phyloP scores from a whole-genome alignment of 2,113 vertebrate genomes.

The Ramphastos sulfuratus region DNA sequence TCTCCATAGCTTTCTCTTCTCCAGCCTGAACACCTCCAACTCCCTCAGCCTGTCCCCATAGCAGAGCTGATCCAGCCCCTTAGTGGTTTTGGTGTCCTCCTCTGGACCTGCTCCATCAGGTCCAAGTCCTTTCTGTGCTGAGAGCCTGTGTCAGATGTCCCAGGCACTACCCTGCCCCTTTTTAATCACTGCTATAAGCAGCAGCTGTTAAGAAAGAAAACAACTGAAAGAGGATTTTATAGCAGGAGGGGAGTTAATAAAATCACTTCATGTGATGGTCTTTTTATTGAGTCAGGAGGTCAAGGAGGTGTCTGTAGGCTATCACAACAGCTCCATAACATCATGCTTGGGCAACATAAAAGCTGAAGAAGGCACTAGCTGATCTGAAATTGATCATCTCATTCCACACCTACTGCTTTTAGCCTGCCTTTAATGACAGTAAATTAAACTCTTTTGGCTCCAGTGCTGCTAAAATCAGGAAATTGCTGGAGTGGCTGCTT shows the following conservation, averaged over 20 bases:
- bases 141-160: not conserved
- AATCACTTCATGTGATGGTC: not conserved
- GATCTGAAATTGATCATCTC: not conserved
- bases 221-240: not conserved
- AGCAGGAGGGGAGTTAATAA: not conserved
- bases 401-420: not conserved
- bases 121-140: too few species aligned
- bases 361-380: not conserved
- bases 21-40: too few species aligned
- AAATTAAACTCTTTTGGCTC: not conserved
- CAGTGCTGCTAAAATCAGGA: not conserved
- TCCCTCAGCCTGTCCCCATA: too few species aligned
- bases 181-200: not conserved
- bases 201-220: not conserved
- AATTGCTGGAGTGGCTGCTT: not conserved
- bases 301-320: not conserved
- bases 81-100: too few species aligned
- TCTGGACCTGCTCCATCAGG: too few species aligned
- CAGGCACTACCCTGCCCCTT: not conserved
- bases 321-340: not conserved
- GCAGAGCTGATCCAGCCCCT: too few species aligned
- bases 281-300: conserved; percentile 20
- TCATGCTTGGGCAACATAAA: not conserved
- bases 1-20: too few species aligned
- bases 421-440: not conserved